These are phyloP conservation scores for Gymnocheta viridis DNA, from an alignment of 2,888 invertebrate species.

Conservation along the genomic window DNA sequence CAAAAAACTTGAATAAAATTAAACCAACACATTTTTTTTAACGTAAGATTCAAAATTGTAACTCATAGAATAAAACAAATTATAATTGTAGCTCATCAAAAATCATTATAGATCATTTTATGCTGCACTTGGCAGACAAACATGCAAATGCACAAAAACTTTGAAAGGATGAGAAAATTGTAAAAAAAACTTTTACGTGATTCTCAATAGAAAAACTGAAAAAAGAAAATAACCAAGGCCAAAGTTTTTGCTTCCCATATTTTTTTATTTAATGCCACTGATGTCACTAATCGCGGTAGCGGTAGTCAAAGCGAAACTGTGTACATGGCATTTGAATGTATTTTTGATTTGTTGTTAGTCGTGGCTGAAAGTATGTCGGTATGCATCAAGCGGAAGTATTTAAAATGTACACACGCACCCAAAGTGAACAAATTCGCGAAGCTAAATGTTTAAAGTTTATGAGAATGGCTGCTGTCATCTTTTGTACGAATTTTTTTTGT, in stretches of 20 bases:
- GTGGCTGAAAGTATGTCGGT: conserved; percentile 27
- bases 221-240: neutral
- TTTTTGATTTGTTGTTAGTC: conserved; percentile 50
- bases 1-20: neutral
- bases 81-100: conserved; percentile 60
- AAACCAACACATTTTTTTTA: neutral
- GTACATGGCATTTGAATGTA: conserved; percentile 44
- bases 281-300: conserved; percentile 44
- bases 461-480: conserved; percentile 65
- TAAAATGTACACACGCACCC: conserved; percentile 27
- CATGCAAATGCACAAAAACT: conserved; percentile 2
- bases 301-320: conserved; percentile 9
- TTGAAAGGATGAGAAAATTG: neutral
- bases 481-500: conserved; percentile 41
- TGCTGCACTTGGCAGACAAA: conserved; percentile 13
- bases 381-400: conserved; percentile 43
- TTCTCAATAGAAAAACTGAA: conserved; percentile 1
- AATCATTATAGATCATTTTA: conserved; percentile 60
- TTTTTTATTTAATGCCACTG: conserved; percentile 32
- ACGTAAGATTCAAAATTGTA: conserved; percentile 23
- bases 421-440: neutral
- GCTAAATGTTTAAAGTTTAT: conserved; percentile 66
- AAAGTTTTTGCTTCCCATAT: conserved; percentile 6
- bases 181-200: conserved; percentile 36
- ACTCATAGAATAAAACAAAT: conserved; percentile 1